A percentile compares a stretch with the other conserved stretches of the same genome.
Evolutionary conservation across 2,113 vertebrate species (phyloP).

Genomic region (Melanocharis versteri): DNA sequence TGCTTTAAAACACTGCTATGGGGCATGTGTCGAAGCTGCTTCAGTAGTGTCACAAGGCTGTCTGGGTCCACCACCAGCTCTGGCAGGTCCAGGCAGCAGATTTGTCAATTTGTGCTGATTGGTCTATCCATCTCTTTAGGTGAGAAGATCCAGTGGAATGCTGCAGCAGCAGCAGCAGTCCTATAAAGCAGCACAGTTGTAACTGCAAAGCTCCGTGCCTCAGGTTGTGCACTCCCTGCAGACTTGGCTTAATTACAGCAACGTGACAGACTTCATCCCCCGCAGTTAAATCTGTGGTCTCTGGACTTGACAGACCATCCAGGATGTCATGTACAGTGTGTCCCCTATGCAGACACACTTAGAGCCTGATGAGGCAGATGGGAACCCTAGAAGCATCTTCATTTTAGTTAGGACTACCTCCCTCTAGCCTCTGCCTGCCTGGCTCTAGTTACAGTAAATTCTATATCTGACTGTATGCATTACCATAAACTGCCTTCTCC

Average conservation of each 20-base stretch:
- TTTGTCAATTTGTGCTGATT: background rate
- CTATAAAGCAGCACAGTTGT: background rate
- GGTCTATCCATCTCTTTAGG: background rate
- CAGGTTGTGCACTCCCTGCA: background rate
- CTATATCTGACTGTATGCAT: background rate
- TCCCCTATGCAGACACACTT: background rate
- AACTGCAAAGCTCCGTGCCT: fast-evolving
- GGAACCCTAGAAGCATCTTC: background rate
- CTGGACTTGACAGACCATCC: background rate
- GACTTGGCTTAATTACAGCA: background rate
- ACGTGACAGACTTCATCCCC: fast-evolving
- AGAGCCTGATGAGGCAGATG: background rate
- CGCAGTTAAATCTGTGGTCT: background rate
- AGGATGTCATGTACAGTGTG: no score
- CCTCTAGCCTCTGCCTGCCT: background rate
- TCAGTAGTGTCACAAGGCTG: background rate
- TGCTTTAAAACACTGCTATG: background rate
- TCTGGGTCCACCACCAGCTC: background rate
- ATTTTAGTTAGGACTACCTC: background rate
- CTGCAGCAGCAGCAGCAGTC: background rate
- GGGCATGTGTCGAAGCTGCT: background rate
- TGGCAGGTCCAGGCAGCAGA: background rate
- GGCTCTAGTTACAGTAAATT: background rate
- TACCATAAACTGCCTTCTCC: background rate
- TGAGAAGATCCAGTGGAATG: background rate